These are phyloP conservation scores for Thunnus thynnus DNA, from an alignment of 2,113 vertebrate genomes.

Conservation along the genomic window DNA sequence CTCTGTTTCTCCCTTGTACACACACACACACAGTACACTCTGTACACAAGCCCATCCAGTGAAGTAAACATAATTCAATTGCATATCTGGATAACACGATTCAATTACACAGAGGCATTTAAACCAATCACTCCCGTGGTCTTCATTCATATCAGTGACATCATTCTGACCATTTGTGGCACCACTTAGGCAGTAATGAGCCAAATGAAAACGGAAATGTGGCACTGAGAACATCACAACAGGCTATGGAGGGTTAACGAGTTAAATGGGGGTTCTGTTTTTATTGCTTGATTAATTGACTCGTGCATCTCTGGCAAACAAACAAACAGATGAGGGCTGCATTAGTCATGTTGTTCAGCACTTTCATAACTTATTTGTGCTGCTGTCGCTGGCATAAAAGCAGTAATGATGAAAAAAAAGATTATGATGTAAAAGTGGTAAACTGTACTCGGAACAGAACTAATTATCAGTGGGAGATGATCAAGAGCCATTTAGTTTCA, in stretches of 20 bases:
- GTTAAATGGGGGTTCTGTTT: slow-evolving; percentile 75
- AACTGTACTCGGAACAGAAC: slow-evolving; percentile 22
- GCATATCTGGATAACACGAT: slow-evolving; percentile 82
- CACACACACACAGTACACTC: slow-evolving; percentile 44
- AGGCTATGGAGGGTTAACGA: slow-evolving; percentile 70
- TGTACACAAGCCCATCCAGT: slow-evolving; percentile 73
- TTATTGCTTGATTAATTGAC: slow-evolving; percentile 75
- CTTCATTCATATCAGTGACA: slow-evolving; percentile 83
- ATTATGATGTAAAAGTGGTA: slow-evolving; percentile 39
- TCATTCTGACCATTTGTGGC: slow-evolving; percentile 81
- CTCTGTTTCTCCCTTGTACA: neutral
- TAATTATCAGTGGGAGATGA: slow-evolving; percentile 42
- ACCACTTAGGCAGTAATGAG: slow-evolving; percentile 83
- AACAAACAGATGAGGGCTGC: slow-evolving; percentile 57
- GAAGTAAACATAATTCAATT: slow-evolving; percentile 84
- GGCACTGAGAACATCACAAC: slow-evolving; percentile 67
- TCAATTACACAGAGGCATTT: slow-evolving; percentile 84
- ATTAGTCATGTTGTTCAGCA: slow-evolving; percentile 23
- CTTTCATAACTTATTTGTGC: slow-evolving; percentile 14
- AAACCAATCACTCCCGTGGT: slow-evolving; percentile 82
- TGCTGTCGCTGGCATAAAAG: slow-evolving; percentile 1
- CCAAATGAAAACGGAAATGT: slow-evolving; percentile 82
- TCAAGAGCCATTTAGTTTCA: slow-evolving; percentile 55
- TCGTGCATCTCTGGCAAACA: slow-evolving; percentile 53
- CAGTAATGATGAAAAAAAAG: slow-evolving; percentile 11